These are phyloP conservation scores for Enteromius unitaeniatus DNA, from an alignment of 2,797 vertebrate genomes.

Conservation along the genomic window DNA sequence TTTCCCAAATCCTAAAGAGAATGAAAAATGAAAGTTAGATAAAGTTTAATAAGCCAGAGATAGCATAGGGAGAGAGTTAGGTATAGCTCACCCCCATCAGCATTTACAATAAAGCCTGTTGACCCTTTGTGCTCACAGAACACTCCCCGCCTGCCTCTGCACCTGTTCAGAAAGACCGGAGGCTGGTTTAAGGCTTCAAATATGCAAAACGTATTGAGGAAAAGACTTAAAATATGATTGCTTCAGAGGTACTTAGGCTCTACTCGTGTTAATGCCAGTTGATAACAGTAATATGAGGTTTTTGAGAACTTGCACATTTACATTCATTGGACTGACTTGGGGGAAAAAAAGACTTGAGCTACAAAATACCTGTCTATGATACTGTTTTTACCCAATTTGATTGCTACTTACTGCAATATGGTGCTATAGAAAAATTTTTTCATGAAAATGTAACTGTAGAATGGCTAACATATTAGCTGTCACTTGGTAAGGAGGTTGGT, in stretches of 20 bases:
- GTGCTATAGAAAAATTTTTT: background rate
- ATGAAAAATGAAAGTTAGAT: constrained; percentile 60
- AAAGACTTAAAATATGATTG: constrained; percentile 1
- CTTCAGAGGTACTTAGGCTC: constrained; percentile 8
- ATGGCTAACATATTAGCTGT: background rate
- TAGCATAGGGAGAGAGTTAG: constrained; percentile 44
- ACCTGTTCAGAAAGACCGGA: constrained; percentile 33
- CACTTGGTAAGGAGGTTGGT: no score
- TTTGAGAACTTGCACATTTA: constrained; percentile 1
- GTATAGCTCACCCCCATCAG: constrained; percentile 54
- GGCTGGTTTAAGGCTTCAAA: constrained; percentile 7
- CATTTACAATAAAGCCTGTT: constrained; percentile 43
- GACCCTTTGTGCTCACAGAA: constrained; percentile 28
- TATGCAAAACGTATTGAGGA: constrained; percentile 5
- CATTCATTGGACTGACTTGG: background rate
- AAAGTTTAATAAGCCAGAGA: constrained; percentile 61
- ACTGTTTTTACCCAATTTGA: background rate
- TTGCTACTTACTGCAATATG: background rate
- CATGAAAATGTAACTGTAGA: background rate
- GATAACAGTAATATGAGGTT: constrained; percentile 27
- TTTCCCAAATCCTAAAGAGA: constrained; percentile 63
- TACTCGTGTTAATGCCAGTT: background rate
- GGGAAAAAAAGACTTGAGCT: background rate
- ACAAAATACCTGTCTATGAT: background rate
- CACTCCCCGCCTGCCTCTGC: background rate